These are phyloP conservation scores for Plodia interpunctella DNA, from an alignment of 1,140 invertebrate species.

Conservation along the genomic window DNA sequence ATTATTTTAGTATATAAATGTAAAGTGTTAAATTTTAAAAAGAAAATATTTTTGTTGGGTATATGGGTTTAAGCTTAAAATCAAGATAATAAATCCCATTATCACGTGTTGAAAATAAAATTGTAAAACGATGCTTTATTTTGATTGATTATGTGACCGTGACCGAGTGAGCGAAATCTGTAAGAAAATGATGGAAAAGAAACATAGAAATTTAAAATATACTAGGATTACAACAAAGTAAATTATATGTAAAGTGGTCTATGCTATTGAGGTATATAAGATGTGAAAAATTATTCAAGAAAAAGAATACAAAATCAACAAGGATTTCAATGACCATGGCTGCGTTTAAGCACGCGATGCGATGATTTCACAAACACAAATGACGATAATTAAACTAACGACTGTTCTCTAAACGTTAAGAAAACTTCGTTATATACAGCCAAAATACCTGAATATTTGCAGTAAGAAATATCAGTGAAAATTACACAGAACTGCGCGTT, in stretches of 20 bases:
- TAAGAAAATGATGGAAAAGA: too few species aligned
- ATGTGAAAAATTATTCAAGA: not conserved
- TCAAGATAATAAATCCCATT: too few species aligned
- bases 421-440: not conserved
- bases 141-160: too few species aligned
- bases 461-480: not conserved
- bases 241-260: not conserved
- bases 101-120: too few species aligned
- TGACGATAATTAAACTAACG: slow-evolving; percentile 2
- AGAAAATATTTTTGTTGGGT: too few species aligned
- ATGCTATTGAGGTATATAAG: too few species aligned
- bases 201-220: not conserved
- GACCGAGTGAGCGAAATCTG: too few species aligned
- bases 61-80: too few species aligned
- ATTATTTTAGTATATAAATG: too few species aligned
- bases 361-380: slow-evolving; percentile 1
- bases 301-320: not conserved
- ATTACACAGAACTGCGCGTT: slow-evolving; percentile 17
- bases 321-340: slow-evolving; percentile 1
- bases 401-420: not conserved
- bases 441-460: not conserved
- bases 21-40: too few species aligned
- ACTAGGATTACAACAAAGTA: not conserved
- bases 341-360: slow-evolving; percentile 1
- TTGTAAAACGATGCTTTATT: too few species aligned